These are phyloP conservation scores for Eumerus sabulonum DNA, from an alignment of 2,888 invertebrate genomes.

Conservation along the genomic window DNA sequence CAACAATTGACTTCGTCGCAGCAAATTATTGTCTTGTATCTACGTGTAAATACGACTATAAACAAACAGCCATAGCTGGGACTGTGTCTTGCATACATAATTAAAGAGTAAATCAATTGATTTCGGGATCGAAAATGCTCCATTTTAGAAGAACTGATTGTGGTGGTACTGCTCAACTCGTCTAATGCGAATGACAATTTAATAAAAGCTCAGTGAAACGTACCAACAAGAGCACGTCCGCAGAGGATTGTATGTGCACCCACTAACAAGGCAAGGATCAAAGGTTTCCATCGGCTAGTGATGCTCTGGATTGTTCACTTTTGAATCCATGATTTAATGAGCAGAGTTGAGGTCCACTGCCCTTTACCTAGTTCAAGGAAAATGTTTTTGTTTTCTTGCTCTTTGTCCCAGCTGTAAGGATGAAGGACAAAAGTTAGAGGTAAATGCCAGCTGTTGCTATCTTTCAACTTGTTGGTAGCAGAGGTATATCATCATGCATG, in stretches of 20 bases:
- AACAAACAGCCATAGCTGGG: neutral
- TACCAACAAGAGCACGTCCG: too few species aligned
- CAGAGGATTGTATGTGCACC: too few species aligned
- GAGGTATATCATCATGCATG: too few species aligned
- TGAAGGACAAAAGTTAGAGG: too few species aligned
- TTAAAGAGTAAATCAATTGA: conserved; percentile 25
- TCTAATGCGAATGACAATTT: neutral
- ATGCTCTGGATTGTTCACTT: conserved; percentile 13
- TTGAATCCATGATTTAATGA: conserved; percentile 20
- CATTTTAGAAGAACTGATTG: conserved; percentile 15
- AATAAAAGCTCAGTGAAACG: too few species aligned
- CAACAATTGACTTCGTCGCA: neutral
- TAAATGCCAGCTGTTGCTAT: too few species aligned
- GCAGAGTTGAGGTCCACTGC: conserved; percentile 12
- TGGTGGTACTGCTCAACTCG: neutral
- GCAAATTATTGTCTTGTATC: conserved; percentile 22
- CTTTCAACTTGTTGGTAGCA: too few species aligned
- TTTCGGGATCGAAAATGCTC: conserved; percentile 20
- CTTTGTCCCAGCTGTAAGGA: too few species aligned
- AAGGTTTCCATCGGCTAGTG: conserved; percentile 4
- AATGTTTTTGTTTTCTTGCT: conserved; percentile 7
- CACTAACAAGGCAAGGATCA: neutral
- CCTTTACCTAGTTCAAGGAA: conserved; percentile 6
- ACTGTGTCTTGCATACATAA: conserved; percentile 29
- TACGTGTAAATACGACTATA: conserved; percentile 3